Evolutionary conservation across 2,113 vertebrate species (phyloP).

Genomic region (Dicaeum eximium): DNA sequence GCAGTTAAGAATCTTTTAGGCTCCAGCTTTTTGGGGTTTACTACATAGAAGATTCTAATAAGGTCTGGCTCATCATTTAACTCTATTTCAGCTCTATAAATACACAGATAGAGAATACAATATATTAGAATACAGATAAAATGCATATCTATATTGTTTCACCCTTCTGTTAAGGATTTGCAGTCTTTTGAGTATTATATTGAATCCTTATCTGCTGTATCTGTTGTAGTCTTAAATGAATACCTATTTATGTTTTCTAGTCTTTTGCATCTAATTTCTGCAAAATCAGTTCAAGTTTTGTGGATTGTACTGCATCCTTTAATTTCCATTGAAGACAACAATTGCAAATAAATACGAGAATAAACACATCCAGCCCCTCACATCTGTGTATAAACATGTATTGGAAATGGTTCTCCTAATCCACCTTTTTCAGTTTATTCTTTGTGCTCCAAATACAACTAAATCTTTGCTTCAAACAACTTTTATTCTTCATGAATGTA

Average conservation of each 20-base stretch:
- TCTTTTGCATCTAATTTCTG: slow-evolving; percentile 31
- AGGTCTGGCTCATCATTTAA: neutral
- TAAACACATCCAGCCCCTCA: neutral
- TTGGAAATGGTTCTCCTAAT: neutral
- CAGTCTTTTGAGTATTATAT: neutral
- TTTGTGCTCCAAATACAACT: neutral
- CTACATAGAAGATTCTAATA: neutral
- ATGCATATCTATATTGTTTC: neutral
- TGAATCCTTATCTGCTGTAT: neutral
- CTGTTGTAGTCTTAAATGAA: neutral
- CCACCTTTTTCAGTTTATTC: neutral
- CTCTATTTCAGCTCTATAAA: neutral
- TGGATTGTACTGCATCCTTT: neutral
- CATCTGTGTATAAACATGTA: neutral
- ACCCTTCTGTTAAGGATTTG: neutral
- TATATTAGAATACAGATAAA: neutral
- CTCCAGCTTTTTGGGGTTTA: neutral
- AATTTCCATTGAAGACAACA: neutral
- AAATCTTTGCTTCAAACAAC: neutral
- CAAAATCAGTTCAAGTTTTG: slow-evolving; percentile 32
- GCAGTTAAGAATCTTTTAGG: neutral
- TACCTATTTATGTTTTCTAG: neutral
- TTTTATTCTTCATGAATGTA: neutral
- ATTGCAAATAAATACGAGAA: neutral
- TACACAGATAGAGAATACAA: neutral